Evolutionary conservation across 2,797 vertebrate genomes (phyloP).

Genomic region (Salmo trutta): DNA sequence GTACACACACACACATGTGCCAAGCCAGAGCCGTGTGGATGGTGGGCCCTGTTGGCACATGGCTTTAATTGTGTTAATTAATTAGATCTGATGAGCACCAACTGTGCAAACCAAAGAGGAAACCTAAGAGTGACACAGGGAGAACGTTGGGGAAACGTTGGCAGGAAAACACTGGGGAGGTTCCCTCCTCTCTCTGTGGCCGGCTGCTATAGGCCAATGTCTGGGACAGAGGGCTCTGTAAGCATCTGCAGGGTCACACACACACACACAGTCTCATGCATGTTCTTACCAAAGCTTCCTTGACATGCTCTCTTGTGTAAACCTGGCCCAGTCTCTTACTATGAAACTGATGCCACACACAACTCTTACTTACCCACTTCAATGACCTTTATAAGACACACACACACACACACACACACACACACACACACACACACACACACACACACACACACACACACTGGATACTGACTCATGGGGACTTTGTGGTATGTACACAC

Average conservation of each 20-base stretch:
- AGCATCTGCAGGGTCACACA: not conserved
- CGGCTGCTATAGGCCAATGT: not conserved
- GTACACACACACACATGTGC: constrained; percentile 17
- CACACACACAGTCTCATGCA: constrained; percentile 1
- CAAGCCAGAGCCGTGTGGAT: constrained; percentile 41
- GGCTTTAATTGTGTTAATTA: constrained; percentile 66
- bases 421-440: not conserved
- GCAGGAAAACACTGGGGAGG: constrained; percentile 13
- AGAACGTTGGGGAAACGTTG: not conserved
- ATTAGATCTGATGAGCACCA: constrained; percentile 54
- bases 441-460: not conserved
- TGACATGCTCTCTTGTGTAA: not conserved
- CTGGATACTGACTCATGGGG: not conserved
- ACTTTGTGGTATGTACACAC: constrained; percentile 44
- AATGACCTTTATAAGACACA: not conserved
- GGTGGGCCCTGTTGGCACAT: constrained; percentile 40
- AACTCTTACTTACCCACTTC: no score
- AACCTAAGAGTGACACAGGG: constrained; percentile 1
- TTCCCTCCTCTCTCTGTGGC: constrained; percentile 1
- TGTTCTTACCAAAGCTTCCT: not conserved
- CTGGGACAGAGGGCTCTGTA: constrained; percentile 23
- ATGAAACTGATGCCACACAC: not conserved
- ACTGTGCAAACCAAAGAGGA: constrained; percentile 10
- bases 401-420: not conserved
- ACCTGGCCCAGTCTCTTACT: not conserved